Evolutionary conservation across 2,113 vertebrate genomes (phyloP), one percentile per base, ranked within the genome.

Genomic region (Catharus bicknelli): DNA sequence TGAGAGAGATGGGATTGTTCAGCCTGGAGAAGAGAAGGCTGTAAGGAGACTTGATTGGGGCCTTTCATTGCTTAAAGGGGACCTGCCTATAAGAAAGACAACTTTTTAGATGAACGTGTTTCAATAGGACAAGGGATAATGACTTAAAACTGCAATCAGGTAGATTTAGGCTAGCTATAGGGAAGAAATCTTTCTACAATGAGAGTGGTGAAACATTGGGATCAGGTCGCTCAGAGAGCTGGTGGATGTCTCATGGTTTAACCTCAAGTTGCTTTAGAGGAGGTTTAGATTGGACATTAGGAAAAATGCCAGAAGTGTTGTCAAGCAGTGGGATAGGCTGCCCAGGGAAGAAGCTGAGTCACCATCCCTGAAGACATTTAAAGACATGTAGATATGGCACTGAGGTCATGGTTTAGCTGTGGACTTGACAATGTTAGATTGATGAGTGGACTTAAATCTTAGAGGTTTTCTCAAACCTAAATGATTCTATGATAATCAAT

Each of bases 41-140:
- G 7, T 20, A 34, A 40, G 47, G 40, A 42, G 25, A 54, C 42
- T 43, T 67, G 9, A 36, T 0, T 27, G 15, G 15, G 13, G 5
- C 26, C 10, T 48, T 79, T 27, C 25, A 27, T 38, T 73, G 34
- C 40, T 47, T 20, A 36, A 73, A 73, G 34, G 9, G 26, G 12
- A 8, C 13, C 11, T 32, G 0, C 13, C 11, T 32, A 0, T 14
- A 12, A 36, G 15, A 67, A 73, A 73, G n/a, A 23, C 27, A 78
- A 5, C 9, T 13, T 84, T 26, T 45, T 51, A 53, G 6, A 38
- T 11, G 19, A 11, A 6, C 11, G 4, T 72, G 23, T 38, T 83
- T 7, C 12, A 32, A 0, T 1, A 58, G 16, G 20, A 40, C 25
- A 47, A 59, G 38, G 11, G 38, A n/a, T 57, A n/a, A 45, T 57